Percentiles rank a stretch among this genome's conserved stretches.
Evolutionary conservation across 2,113 vertebrate species (phyloP).

Genomic region (Istiophorus platypterus): DNA sequence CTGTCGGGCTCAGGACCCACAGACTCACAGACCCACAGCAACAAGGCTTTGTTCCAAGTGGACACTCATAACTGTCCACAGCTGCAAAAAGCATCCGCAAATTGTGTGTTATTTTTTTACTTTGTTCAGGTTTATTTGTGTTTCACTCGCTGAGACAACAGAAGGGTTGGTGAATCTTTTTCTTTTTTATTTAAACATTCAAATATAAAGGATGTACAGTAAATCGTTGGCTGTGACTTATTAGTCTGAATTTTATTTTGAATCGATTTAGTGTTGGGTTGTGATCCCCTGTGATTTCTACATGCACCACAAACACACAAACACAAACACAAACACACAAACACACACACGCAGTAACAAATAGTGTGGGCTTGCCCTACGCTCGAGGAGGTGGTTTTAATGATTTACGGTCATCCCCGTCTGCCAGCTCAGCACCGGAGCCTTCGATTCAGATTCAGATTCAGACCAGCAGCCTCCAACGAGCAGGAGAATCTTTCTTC

Average conservation of each 20-base stretch:
- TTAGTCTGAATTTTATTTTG: background rate
- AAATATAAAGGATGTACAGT: background rate
- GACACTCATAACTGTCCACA: background rate
- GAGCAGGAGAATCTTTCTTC: conserved; percentile 18
- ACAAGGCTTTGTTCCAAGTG: conserved; percentile 54
- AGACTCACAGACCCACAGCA: conserved; percentile 50
- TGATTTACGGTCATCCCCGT: conserved; percentile 72
- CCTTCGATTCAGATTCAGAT: conserved; percentile 55
- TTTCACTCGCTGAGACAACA: no score
- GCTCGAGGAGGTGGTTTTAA: conserved; percentile 60
- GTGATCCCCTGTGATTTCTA: background rate
- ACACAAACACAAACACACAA: no score
- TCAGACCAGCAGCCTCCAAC: conserved; percentile 53
- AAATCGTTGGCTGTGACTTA: background rate
- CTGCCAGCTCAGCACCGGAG: conserved; percentile 62
- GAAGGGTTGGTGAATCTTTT: background rate
- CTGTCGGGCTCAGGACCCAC: conserved; percentile 39
- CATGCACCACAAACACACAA: no score
- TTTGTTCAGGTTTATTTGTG: no score
- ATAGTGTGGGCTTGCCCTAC: conserved; percentile 43
- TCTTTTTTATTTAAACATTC: background rate
- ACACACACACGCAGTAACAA: conserved; percentile 13
- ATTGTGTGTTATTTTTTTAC: no score
- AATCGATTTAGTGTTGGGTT: background rate
- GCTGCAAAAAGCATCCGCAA: no score